phyloP scores from a whole-genome alignment of 2,113 vertebrate genomes.

The Salvelinus fontinalis region DNA sequence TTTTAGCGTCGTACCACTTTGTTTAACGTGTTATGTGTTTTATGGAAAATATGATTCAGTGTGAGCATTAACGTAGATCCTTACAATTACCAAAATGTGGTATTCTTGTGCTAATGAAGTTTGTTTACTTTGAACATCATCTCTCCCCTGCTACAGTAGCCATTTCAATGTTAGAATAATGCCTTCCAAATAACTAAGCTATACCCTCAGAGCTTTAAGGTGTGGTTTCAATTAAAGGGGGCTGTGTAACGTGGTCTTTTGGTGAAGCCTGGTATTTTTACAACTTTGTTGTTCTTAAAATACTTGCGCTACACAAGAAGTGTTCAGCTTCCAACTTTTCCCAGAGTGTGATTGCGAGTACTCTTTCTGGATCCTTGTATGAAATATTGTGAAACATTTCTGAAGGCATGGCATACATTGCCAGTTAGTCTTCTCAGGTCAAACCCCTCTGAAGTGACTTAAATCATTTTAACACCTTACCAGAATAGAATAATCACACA shows the following conservation, averaged over 20 bases:
- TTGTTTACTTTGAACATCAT: constrained; percentile 32
- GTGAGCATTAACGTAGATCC: constrained; percentile 62
- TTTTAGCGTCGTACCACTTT: constrained; percentile 32
- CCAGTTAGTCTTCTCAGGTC: constrained; percentile 40
- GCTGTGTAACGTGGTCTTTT: constrained; percentile 35
- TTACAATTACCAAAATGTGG: constrained; percentile 75
- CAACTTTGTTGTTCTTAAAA: constrained; percentile 2
- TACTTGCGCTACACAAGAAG: constrained; percentile 4
- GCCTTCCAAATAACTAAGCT: constrained; percentile 66
- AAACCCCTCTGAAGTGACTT: constrained; percentile 37
- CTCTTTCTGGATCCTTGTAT: constrained; percentile 27
- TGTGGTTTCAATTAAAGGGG: constrained; percentile 57
- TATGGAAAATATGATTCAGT: constrained; percentile 39
- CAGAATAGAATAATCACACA: not conserved
- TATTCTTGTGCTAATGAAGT: constrained; percentile 54
- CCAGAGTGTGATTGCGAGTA: constrained; percentile 15
- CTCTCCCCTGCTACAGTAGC: constrained; percentile 37
- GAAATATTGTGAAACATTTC: constrained; percentile 59
- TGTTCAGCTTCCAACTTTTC: constrained; percentile 22
- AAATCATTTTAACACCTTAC: constrained; percentile 13
- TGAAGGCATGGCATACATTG: constrained; percentile 23
- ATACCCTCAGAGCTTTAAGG: constrained; percentile 66
- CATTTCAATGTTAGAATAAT: constrained; percentile 59
- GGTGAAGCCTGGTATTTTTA: constrained; percentile 38
- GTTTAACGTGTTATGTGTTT: constrained; percentile 62